Conservation (phyloP, 2,797 vertebrate genomes). For the Cephalopachus bancanus region DNA sequence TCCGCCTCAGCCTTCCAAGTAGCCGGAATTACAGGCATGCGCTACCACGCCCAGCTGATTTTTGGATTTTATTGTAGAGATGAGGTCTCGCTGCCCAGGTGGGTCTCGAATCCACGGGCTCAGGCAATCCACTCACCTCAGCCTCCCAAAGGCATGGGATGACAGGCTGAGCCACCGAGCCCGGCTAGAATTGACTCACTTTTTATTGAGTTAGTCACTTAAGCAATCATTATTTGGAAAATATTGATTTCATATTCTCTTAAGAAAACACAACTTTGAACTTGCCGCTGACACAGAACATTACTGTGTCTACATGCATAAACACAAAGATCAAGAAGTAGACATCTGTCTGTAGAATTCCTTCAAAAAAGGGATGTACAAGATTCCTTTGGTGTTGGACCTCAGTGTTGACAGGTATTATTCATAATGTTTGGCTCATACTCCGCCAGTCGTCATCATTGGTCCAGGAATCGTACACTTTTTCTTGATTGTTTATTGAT, state of each 20-base stretch:
- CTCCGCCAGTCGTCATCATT: rapidly evolving
- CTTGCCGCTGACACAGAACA: neutral
- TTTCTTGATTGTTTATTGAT: neutral
- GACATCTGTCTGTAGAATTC: no score
- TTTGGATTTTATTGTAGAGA: no score
- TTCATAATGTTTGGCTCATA: neutral
- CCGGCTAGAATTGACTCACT: no score
- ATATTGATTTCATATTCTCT: neutral
- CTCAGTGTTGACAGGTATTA: neutral
- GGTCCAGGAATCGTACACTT: neutral
- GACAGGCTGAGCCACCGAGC: no score
- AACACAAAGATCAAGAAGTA: neutral
- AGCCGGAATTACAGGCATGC: no score
- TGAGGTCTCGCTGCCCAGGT: no score
- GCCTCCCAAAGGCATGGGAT: no score
- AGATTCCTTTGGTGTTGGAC: neutral
- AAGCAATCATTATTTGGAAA: neutral
- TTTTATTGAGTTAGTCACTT: no score
- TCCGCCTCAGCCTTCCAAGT: neutral
- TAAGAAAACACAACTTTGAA: neutral
- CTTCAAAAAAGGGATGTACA: neutral
- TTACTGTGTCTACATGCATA: neutral
- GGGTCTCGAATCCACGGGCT: no score
- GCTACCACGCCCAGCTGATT: no score
- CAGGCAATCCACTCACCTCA: no score